Conservation (phyloP, 2,797 vertebrate species). For the Eutrigla gurnardus region DNA sequence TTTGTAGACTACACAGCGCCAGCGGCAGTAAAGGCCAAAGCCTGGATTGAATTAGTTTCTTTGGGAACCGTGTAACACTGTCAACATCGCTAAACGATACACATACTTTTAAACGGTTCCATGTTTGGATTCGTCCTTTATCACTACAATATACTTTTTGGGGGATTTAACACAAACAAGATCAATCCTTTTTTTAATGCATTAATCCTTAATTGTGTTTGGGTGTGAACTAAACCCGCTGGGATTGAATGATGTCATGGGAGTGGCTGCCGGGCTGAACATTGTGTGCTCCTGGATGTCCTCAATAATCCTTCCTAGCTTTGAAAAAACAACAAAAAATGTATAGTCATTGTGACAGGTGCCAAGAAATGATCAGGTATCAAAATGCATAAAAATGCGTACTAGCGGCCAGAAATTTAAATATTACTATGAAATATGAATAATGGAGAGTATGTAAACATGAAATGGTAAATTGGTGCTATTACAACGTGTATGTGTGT, state of each 20-base stretch:
- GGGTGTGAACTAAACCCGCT: conserved; percentile 52
- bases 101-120: conserved; percentile 35
- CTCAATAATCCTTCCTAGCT: conserved; percentile 37
- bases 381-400: neutral
- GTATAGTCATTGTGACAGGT: conserved; percentile 24
- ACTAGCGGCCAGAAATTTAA: neutral
- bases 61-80: conserved; percentile 59
- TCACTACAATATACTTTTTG: conserved; percentile 35
- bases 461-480: neutral
- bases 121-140: conserved; percentile 41
- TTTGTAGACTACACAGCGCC: conserved; percentile 65
- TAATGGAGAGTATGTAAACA: neutral
- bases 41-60: conserved; percentile 68
- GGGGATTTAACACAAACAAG: conserved; percentile 40
- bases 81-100: conserved; percentile 54
- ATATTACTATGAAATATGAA: neutral
- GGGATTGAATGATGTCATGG: conserved; percentile 72
- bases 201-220: conserved; percentile 53
- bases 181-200: conserved; percentile 45
- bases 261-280: conserved; percentile 56
- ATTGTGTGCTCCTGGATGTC: conserved; percentile 37
- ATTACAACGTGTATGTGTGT: neutral
- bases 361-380: neutral
- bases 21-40: conserved; percentile 60
- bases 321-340: neutral